Base-by-base conservation (phyloP, 2,797 vertebrate genomes). In the Pachyuromys duprasi region DNA sequence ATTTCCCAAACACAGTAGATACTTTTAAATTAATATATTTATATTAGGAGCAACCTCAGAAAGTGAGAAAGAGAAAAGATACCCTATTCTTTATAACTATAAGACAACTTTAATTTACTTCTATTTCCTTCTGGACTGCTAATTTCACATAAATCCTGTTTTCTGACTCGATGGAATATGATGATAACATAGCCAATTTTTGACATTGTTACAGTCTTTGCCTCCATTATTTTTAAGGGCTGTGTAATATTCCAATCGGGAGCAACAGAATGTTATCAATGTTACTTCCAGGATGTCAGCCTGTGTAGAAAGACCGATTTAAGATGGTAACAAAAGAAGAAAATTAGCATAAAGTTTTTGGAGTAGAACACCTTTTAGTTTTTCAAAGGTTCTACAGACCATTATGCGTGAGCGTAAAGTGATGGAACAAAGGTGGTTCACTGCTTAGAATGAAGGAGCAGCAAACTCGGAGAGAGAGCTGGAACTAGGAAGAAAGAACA, bases 231-330 rank as follows among this genome's bases (percentile, higher is more conserved):
- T 94, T 95, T 95, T 95, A 89, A 89, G 87, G 42, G 26, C 82
- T 95, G 3, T 17, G 7, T 94, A 86, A 86, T 93, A 88, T 8
- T 92, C 72, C 75, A 79, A 55, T 7, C 49, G 0, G 36, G 78
- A 14, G 45, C 28, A 86, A 89, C 12, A 79, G 72, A 96, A 82
- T 96, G 76, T 87, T 95, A 75, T 88, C 69, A 72, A 63, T n/a
- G n/a, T 83, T 62, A 62, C 39, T 45, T 57, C 74, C 93, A 70
- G 4, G 28, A 45, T 94, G n/a, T 28, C 26, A 57, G 26, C 36
- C 5, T 89, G 14, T 78, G 8, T 84, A 12, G 42, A 84, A 87
- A 94, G 31, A 65, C 39, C 70, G 45, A 53, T 86, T 86, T 86
- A 86, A 86, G 28, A 63, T 67, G 78, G 0, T 79, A 86, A 93